Base-by-base conservation (phyloP, 2,797 vertebrate species). In the Melanotaenia trifasciata region DNA sequence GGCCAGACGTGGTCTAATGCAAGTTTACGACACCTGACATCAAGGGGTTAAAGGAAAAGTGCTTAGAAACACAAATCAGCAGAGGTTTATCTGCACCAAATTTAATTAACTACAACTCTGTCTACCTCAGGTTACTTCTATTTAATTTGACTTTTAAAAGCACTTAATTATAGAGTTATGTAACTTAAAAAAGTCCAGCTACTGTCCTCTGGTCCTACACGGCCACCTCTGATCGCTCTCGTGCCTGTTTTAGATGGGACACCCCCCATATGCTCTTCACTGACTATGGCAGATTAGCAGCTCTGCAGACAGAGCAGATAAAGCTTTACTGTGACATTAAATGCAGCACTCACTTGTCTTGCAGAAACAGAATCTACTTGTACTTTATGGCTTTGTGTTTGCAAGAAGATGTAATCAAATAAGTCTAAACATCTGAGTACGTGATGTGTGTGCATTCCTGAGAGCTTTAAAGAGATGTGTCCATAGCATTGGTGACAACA, bases 211-310 rank as follows among this genome's bases (percentile, higher is more conserved):
- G 47, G 65, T 80, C 43, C 38, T 56, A 58, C 72, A 50, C 72
- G 69, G 14, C 66, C 56, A 70, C 76, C 59, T 54, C 70, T 47
- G 45, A 64, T 70, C 65, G 51, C 71, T 70, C 7, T 81, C 26
- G 0, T 61, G 77, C 80, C 75, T 36, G 32, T 90, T 89, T 82
- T 85, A 89, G 82, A 67, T 10, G 70, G 81, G 84, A 81, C 84
- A 70, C 5, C 16, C 38, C 13, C n/a, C 11, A 30, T 2, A 32
- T 71, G 62, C 9, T 80, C 76, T 58, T 16, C 16, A 63, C 76
- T 59, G 64, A 76, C 79, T 70, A 85, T 59, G 73, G 76, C 77
- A 84, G 77, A 90, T 90, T 81, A 90, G 74, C 72, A 76, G 67
- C 64, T 84, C 63, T 59, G 62, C 67, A 67, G 70, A 71, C 51